A percentile compares a stretch with the other conserved stretches of the same genome.
Conservation (phyloP, 2,888 invertebrate species). For the Aradus depressus region DNA sequence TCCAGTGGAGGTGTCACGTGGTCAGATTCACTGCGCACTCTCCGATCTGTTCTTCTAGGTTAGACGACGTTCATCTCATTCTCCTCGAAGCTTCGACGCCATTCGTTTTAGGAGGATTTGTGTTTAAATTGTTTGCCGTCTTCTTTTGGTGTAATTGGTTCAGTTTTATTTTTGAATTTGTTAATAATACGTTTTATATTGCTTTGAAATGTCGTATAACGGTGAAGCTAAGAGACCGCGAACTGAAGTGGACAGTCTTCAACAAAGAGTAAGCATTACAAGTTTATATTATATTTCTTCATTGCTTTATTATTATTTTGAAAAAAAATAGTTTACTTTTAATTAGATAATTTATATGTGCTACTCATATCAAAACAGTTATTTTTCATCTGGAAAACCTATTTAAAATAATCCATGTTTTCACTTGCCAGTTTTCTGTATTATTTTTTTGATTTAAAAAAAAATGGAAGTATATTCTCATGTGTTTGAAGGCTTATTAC, state of each 20-base stretch:
- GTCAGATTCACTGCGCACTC: slow-evolving; percentile 2
- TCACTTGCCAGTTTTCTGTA: too few species aligned
- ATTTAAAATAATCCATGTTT: too few species aligned
- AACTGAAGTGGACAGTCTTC: slow-evolving; percentile 24
- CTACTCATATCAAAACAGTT: too few species aligned
- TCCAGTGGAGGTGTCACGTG: slow-evolving; percentile 6
- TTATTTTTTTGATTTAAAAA: too few species aligned
- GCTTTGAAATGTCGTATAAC: slow-evolving; percentile 39
- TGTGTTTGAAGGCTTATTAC: too few species aligned
- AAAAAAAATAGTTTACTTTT: too few species aligned
- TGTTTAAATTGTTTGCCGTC: neutral
- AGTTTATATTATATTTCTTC: too few species aligned
- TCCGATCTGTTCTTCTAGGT: slow-evolving; percentile 1
- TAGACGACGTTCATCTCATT: slow-evolving; percentile 14
- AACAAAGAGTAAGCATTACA: slow-evolving; percentile 21
- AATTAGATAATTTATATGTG: too few species aligned
- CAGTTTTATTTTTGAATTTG: neutral
- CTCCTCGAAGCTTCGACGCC: slow-evolving; percentile 14
- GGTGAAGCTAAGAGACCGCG: slow-evolving; percentile 41
- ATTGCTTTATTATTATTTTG: too few species aligned
- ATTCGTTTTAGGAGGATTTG: slow-evolving; percentile 4
- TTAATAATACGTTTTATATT: neutral
- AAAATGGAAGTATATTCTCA: too few species aligned
- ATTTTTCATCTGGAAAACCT: too few species aligned
- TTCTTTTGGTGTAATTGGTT: neutral